Evolutionary conservation across 2,113 vertebrate species (phyloP), one percentile per base, ranked within the genome.

Genomic region (Mesocricetus auratus): DNA sequence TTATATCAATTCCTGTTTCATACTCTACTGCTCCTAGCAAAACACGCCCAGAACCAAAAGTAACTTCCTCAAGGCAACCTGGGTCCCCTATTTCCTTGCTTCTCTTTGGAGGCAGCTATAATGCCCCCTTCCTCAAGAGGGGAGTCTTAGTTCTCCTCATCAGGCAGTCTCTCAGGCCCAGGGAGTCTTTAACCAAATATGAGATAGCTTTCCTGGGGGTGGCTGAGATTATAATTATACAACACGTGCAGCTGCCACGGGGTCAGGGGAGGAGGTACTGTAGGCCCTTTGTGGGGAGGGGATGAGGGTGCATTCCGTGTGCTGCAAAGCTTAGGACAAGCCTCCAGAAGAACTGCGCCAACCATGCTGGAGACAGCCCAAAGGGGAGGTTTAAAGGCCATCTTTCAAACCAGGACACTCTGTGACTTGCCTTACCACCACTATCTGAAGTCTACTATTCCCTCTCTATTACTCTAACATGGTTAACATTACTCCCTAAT

Each of bases 191-290:
- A 81, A 19, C 5, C 1, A 13, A 33, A 31, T 8, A 4, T 26
- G 24, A 45, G n/a, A 7, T 0, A 0, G 47, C 60, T 75, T 68
- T 47, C 60, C 13, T 17, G 7, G 31, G 24, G 1, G 21, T 1
- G 2, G 47, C 21, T 74, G 39, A 71, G 62, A 79, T 17, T 15
- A 19, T 0, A 31, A 79, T 17, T 15, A 19, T 0, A 31, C 42
- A 42, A 71, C 39, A 22, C 1, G 45, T 87, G 62, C 29, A 42
- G 66, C 9, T 39, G 15, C 19, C 93, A 62, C 12, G 19, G 45
- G 3, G 73, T 60, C 9, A 29, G 21, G 9, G 13, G 29, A 64
- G 75, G 50, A 22, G 53, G 6, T 1, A 42, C 31, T 24, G 29
- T 31, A 17, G 24, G 77, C 26, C 31, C 29, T 60, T 22, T 10